Evolutionary conservation across 1,140 invertebrate species (phyloP).

Genomic region (Lordiphosa clarofinis): DNA sequence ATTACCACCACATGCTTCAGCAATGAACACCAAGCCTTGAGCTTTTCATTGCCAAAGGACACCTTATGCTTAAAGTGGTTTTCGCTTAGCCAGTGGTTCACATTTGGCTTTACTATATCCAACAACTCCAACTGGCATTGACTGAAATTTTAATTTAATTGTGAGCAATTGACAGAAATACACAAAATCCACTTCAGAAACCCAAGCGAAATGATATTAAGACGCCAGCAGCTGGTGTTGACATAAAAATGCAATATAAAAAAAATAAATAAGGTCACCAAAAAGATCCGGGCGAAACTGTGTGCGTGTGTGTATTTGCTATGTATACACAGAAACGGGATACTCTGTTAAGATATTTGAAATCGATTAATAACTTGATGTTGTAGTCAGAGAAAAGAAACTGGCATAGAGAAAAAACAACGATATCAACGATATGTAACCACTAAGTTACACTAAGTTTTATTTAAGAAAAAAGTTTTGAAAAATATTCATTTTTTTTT

Average conservation of each 20-base stretch:
- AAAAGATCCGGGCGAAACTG: slow-evolving; percentile 14
- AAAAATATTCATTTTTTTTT: no score
- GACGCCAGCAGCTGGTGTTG: slow-evolving; percentile 62
- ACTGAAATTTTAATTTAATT: slow-evolving; percentile 72
- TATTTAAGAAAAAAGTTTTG: no score
- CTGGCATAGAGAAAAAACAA: no score
- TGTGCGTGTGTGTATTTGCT: no score
- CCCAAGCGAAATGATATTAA: slow-evolving; percentile 52
- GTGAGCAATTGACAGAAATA: slow-evolving; percentile 69
- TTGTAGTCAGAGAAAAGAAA: no score
- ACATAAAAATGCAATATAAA: slow-evolving; percentile 75
- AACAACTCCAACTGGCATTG: slow-evolving; percentile 42
- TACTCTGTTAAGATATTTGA: no score
- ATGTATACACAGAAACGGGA: no score
- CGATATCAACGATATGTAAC: no score
- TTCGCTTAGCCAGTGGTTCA: slow-evolving; percentile 31
- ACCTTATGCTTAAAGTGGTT: slow-evolving; percentile 25
- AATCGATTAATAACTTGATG: no score
- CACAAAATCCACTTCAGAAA: slow-evolving; percentile 39
- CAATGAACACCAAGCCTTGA: no score
- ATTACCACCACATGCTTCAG: no score
- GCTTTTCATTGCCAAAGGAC: slow-evolving; percentile 1
- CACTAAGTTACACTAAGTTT: no score
- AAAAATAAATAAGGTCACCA: slow-evolving; percentile 37
- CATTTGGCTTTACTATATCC: slow-evolving; percentile 26